Evolutionary conservation across 2,113 vertebrate genomes (phyloP).

Genomic region (Choloepus hoffmanni): DNA sequence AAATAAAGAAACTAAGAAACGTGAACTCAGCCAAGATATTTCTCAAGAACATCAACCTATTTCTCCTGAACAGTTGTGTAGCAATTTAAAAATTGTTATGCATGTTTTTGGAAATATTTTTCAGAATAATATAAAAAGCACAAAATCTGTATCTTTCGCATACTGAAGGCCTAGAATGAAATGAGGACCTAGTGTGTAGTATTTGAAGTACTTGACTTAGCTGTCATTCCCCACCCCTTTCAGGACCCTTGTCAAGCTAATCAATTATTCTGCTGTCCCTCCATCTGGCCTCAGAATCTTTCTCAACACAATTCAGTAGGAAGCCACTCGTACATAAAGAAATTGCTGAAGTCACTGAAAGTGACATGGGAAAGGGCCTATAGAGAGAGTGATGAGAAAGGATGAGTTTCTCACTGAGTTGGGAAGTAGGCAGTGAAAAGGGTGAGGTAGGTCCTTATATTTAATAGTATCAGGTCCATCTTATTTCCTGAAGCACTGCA

Average conservation of each 20-base stretch:
- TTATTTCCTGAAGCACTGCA: neutral
- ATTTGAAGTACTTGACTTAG: neutral
- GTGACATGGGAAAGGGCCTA: neutral
- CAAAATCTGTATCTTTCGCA: neutral
- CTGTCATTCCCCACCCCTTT: neutral
- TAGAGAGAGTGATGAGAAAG: neutral
- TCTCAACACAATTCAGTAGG: constrained; percentile 5
- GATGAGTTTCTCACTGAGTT: neutral
- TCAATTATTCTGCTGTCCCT: neutral
- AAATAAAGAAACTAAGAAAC: neutral
- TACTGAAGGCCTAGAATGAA: neutral
- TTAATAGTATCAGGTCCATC: neutral
- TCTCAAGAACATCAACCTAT: constrained; percentile 52
- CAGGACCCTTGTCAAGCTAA: neutral
- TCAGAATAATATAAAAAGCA: constrained; percentile 48
- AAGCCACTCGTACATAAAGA: neutral
- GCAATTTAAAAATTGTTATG: constrained; percentile 20
- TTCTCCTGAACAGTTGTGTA: constrained; percentile 29
- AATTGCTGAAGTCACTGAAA: neutral
- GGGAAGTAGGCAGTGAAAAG: neutral
- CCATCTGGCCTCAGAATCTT: neutral
- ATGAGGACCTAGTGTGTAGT: neutral
- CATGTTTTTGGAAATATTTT: constrained; percentile 33
- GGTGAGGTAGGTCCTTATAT: neutral
- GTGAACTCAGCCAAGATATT: constrained; percentile 25